Evolutionary conservation across 2,797 vertebrate genomes (phyloP), one percentile per base, ranked within the genome.

Genomic region (Mycteria americana): DNA sequence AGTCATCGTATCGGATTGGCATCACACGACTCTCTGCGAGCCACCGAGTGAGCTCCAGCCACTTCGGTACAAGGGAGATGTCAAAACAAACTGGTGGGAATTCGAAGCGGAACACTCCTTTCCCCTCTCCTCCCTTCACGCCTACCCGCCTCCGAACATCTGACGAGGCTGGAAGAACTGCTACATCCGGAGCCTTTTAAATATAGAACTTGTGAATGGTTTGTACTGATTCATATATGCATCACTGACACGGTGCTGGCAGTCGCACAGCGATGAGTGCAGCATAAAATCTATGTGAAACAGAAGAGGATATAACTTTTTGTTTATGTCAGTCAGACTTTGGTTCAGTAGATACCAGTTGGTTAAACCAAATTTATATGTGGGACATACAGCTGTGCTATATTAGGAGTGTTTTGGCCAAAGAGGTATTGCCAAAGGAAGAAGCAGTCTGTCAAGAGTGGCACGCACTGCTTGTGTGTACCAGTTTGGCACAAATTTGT

Each of bases 131-230:
- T 97, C 92, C 95, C 93, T 96, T 96, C 95, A 97, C 97, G 95
- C 94, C 96, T 96, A 92, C 96, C 95, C 95, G 83, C 96, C 95
- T 97, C 97, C 33, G 96, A 96, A 98, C 97, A 97, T 98, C 97
- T 97, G 97, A 97, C 96, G 94, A 92, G 93, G 88, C 96, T 98
- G 84, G 84, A 97, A 98, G 95, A 96, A 37, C 91, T 97, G 97
- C 93, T 96, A 96, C 96, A 97, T 96, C 96, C 96, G 96, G 96
- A 95, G 94, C 94, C 90, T 96, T 96, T 96, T 96, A 95, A 96
- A 96, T 96, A 94, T 96, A 96, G 96, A 97, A 96, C 93, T 95
- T 97, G 96, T 97, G 96, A 95, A 96, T 96, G 96, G 92, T 96
- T 95, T 91, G 95, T 96, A 97, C 95, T 97, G 97, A 97, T 96